Percentiles rank a stretch among this genome's conserved stretches.
Conservation (phyloP, 2,888 invertebrate genomes). For the Parnassius apollo region DNA sequence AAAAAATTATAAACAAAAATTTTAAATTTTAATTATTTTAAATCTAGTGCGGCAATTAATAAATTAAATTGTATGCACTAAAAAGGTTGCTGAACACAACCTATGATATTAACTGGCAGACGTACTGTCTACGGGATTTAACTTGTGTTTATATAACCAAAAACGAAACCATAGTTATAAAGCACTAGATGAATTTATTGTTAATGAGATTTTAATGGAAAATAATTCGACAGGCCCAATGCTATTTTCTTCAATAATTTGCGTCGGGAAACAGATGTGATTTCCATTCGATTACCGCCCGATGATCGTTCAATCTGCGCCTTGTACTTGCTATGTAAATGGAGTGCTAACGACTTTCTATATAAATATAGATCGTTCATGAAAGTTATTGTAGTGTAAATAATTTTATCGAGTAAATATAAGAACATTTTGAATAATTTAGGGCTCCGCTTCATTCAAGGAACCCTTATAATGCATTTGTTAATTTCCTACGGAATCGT, state of each 20-base stretch:
- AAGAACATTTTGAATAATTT: too few relatives aligned
- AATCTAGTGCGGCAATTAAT: too few relatives aligned
- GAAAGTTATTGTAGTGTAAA: not conserved
- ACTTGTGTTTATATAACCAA: too few relatives aligned
- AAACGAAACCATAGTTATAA: not conserved
- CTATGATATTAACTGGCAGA: too few relatives aligned
- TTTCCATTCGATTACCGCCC: constrained; percentile 24
- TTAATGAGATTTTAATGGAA: constrained; percentile 17
- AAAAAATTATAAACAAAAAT: too few relatives aligned
- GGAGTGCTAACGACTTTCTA: constrained; percentile 9
- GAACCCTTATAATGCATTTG: too few relatives aligned
- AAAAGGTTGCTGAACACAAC: too few relatives aligned
- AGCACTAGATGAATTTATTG: not conserved
- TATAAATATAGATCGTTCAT: constrained; percentile 11
- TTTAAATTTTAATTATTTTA: too few relatives aligned
- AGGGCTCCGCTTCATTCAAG: too few relatives aligned
- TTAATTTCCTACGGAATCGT: too few relatives aligned
- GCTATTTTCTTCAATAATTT: constrained; percentile 16
- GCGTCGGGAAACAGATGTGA: constrained; percentile 21
- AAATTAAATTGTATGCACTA: too few relatives aligned
- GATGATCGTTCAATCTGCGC: constrained; percentile 20
- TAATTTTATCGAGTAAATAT: not conserved
- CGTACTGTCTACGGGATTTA: too few relatives aligned
- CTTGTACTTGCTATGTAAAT: constrained; percentile 13
- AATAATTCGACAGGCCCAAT: constrained; percentile 9